A percentile compares a stretch with the other conserved stretches of the same genome.
Evolutionary conservation across 1,140 invertebrate genomes (phyloP).

Genomic region (Ceratina australensis): DNA sequence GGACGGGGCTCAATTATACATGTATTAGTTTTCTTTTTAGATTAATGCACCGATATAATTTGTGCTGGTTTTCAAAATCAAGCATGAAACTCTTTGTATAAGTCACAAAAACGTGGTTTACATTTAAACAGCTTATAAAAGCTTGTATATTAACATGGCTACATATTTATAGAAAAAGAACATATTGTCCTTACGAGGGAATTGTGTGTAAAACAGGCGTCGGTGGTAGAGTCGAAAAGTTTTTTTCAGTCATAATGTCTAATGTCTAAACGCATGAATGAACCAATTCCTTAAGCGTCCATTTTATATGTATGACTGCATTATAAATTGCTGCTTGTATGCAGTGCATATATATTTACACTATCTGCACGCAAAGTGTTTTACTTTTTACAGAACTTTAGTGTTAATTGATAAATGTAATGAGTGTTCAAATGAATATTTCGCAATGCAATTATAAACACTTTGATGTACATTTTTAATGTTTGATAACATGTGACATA

Average conservation of each 20-base stretch:
- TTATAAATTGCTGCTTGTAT: constrained; percentile 65
- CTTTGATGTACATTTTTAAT: constrained; percentile 47
- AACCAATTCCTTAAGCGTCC: constrained; percentile 56
- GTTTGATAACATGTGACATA: constrained; percentile 53
- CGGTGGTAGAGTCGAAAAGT: constrained; percentile 25
- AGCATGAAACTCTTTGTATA: constrained; percentile 55
- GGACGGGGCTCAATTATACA: constrained; percentile 19
- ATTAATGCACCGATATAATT: constrained; percentile 57
- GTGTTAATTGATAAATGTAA: constrained; percentile 59
- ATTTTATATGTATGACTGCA: constrained; percentile 64
- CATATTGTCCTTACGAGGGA: constrained; percentile 25
- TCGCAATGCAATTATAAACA: constrained; percentile 42
- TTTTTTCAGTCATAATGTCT: constrained; percentile 38
- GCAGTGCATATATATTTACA: constrained; percentile 59
- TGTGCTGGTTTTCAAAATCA: constrained; percentile 37
- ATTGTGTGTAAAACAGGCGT: constrained; percentile 25
- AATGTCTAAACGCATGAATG: constrained; percentile 60
- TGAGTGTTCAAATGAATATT: constrained; percentile 50
- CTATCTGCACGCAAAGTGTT: constrained; percentile 65
- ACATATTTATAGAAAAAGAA: constrained; percentile 30
- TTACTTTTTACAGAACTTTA: constrained; percentile 52
- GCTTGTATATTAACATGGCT: constrained; percentile 36
- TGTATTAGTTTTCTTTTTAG: constrained; percentile 46
- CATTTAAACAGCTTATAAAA: constrained; percentile 50
- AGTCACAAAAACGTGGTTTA: constrained; percentile 44